These are phyloP conservation scores for Oedothorax gibbosus DNA, from an alignment of 1,140 invertebrate species.

Conservation along the genomic window DNA sequence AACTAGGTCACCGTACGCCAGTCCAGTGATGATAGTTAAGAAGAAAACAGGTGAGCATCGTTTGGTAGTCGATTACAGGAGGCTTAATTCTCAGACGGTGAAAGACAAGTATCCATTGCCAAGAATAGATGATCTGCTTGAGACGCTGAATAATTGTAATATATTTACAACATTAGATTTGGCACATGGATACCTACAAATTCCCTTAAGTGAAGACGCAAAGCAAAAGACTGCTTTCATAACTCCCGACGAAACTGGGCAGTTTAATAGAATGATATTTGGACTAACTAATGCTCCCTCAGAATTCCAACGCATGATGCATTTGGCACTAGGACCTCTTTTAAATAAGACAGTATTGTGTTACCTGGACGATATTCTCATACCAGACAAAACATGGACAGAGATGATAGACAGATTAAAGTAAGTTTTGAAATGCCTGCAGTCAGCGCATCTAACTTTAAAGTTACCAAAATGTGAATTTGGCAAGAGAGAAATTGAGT, in stretches of 20 bases:
- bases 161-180: neutral
- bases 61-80: neutral
- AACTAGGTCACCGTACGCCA: too few species aligned
- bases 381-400: neutral
- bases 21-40: neutral
- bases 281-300: neutral
- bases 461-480: slow-evolving; percentile 7
- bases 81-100: neutral
- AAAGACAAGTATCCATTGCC: too few species aligned
- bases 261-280: neutral
- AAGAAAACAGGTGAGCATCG: neutral
- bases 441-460: neutral
- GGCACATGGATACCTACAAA: slow-evolving; percentile 1
- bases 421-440: neutral
- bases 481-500: neutral
- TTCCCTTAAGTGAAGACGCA: neutral
- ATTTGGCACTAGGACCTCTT: neutral
- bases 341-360: neutral
- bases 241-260: neutral
- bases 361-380: neutral
- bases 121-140: too few species aligned
- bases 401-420: neutral
- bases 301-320: neutral
- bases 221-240: neutral
- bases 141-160: neutral